Evolutionary conservation across 2,797 vertebrate species (phyloP), one percentile per base, ranked within the genome.

Genomic region (Centroberyx gerrardi): DNA sequence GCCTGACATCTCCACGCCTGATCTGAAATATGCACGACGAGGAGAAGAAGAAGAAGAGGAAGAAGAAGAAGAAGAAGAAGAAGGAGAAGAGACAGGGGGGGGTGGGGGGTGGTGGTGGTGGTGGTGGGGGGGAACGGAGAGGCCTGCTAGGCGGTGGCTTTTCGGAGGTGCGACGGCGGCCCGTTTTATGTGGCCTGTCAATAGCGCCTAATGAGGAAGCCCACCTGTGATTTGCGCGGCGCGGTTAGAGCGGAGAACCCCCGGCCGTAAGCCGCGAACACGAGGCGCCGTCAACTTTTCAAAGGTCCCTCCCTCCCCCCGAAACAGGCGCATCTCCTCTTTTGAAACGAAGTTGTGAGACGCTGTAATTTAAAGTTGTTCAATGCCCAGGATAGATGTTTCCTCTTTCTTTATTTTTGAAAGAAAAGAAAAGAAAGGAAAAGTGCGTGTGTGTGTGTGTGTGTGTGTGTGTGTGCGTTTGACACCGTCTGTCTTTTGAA

Each of bases 151-250:
- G 89, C 67, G 85, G 88, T 78, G 88, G 77, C 74, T 85, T 72
- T 88, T 87, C 84, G 81, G 81, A 75, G 83, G 67, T 80, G 69
- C 62, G 61, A 78, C 74, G 68, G 74, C 33, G 84, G 86, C 86
- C 87, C 89, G 88, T 93, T 94, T 95, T 87, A 95, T 95, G 94
- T 94, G 94, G 94, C 91, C 90, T 93, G 93, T 94, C 91, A 89
- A 90, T 94, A 92, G 88, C 78, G 81, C 83, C 94, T 95, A 95
- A 95, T 95, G 94, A 95, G 93, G 93, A 91, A 91, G 74, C 87
- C 92, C 92, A 89, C 85, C 89, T 94, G 90, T 94, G 93, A 94
- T 95, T 93, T 94, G 89, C 87, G 81, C 87, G 65, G 90, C 81
- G 88, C 90, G 86, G 73, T 78, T n/a, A n/a, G 87, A 92, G 90